Base-by-base conservation (phyloP, 1,140 invertebrate species). In the Tetramorium parvispinum region DNA sequence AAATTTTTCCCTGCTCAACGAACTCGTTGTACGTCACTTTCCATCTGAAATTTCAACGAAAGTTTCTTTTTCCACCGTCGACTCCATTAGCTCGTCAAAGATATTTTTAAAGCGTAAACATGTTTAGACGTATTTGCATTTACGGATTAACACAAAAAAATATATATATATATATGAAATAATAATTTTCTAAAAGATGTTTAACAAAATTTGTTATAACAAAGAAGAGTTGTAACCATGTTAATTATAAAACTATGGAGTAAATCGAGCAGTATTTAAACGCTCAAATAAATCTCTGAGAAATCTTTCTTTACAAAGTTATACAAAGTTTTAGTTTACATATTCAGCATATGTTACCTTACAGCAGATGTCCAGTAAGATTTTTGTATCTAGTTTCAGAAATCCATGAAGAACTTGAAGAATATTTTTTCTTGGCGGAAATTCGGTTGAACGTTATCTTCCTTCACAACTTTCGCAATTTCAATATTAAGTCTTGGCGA, bases 41-140 rank as follows among this genome's bases (percentile, higher is more conserved):
- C 40, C 68, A 49, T 75, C 53, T 83, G 10, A 83, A 83, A 83
- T 83, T 83, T 83, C 55, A 61, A 61, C 24, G 43, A 49, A 83
- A 83, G 3, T 83, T 83, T 37, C 53, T 46, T 73, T 32, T 24
- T n/a, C 24, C 21, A 13, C 24, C 68, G 55, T 49, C 55, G 21
- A 66, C 18, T 59, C 27, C 51, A 73, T 75, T 59, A 75, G 18
- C 53, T 73, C 40, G 27, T 75, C 53, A 83, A 75, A 59, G 24
- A 43, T 75, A 59, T 21, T 61, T 82, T 59, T 59, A 32, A 82
- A 73, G 32, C 24, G 21, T 4, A 11, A 11, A 24, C 11, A 13
- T 18, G 40, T 43, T 55, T 43, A 1, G 0, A 11, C 49, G 46
- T 24, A 65, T 40, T 16, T 68, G 46, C 32, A 32, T 32, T 32